These are phyloP conservation scores for Plebejus anna DNA, from an alignment of 2,888 invertebrate species.

Conservation along the genomic window DNA sequence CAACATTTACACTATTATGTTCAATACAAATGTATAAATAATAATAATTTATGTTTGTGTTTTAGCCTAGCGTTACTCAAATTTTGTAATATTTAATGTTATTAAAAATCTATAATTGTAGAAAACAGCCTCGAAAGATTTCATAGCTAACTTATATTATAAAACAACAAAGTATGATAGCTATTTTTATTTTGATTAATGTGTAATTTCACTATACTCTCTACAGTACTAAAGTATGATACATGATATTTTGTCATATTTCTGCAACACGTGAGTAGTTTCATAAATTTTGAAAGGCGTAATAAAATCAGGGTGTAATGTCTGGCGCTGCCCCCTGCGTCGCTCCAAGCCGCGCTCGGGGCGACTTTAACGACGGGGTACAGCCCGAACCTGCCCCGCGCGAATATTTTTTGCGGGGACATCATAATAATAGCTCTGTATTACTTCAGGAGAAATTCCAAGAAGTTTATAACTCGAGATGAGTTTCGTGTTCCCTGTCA, in stretches of 20 bases:
- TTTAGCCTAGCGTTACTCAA: too few species aligned
- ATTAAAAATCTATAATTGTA: too few species aligned
- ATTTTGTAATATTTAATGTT: too few species aligned
- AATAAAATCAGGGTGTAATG: constrained; percentile 28
- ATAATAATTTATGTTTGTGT: background rate
- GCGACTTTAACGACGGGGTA: constrained; percentile 4
- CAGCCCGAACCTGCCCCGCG: constrained; percentile 58
- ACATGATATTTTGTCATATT: background rate
- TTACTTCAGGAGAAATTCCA: constrained; percentile 80
- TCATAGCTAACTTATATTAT: too few species aligned
- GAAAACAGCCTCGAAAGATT: too few species aligned
- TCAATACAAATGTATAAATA: background rate
- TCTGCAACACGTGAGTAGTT: constrained; percentile 28
- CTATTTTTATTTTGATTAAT: too few species aligned
- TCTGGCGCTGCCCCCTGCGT: constrained; percentile 42
- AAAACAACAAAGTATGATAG: too few species aligned
- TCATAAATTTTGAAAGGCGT: constrained; percentile 20
- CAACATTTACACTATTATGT: background rate
- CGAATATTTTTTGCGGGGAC: constrained; percentile 78
- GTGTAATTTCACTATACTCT: too few species aligned
- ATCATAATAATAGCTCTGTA: constrained; percentile 80
- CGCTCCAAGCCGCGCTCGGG: background rate
- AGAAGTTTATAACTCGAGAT: constrained; percentile 81
- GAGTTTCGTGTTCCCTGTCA: constrained; percentile 80
- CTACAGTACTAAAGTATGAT: too few species aligned